phyloP scores from a whole-genome alignment of 1,140 invertebrate species.

The Sarcophaga peregrina region DNA sequence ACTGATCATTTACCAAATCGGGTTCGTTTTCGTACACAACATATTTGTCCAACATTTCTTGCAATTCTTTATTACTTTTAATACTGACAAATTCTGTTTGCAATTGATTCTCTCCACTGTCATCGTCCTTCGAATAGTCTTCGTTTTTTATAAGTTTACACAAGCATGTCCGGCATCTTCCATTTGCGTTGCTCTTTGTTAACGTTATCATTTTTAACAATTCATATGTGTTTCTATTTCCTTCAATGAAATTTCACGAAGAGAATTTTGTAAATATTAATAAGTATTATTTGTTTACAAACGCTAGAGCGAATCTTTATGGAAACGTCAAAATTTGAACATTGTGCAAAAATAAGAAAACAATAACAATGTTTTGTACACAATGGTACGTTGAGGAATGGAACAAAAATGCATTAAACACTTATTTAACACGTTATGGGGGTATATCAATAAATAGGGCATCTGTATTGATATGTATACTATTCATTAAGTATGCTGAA shows the following conservation, averaged over 20 bases:
- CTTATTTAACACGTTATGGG: no score
- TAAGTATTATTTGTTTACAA: neutral
- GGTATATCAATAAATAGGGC: no score
- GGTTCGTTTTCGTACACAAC: neutral
- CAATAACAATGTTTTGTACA: no score
- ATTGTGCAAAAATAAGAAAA: neutral
- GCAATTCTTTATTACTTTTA: neutral
- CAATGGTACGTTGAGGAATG: no score
- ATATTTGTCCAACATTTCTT: conserved; percentile 24
- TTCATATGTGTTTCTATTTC: neutral
- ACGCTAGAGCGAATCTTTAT: conserved; percentile 7
- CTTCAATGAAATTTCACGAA: neutral
- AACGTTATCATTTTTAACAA: conserved; percentile 17
- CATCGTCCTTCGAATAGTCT: neutral
- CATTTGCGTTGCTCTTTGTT: conserved; percentile 28
- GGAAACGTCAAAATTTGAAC: neutral
- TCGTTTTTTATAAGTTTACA: conserved; percentile 26
- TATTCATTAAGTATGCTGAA: no score
- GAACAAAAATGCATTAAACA: no score
- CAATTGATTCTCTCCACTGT: neutral
- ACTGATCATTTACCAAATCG: neutral
- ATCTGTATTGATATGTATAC: no score
- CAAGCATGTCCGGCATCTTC: conserved; percentile 26
- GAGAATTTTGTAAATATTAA: neutral
- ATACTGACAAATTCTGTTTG: conserved; percentile 15